Percentiles rank a stretch among this genome's conserved stretches.
These are phyloP conservation scores for Phortica variegata DNA, from an alignment of 1,140 invertebrate species.

Conservation along the genomic window DNA sequence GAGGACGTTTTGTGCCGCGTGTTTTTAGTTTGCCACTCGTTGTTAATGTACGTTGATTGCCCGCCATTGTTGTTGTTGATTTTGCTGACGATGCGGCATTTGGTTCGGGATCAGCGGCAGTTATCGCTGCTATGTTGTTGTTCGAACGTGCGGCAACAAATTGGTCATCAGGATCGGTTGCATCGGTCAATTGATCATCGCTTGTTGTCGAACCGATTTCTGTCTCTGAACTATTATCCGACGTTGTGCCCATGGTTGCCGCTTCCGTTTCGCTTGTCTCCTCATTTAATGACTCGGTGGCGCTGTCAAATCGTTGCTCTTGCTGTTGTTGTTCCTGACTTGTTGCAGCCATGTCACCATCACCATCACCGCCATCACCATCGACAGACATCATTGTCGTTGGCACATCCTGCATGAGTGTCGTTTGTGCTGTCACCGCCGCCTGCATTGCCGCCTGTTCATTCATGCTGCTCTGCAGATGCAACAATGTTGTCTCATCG, in stretches of 20 bases:
- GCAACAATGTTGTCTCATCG: conserved; percentile 45
- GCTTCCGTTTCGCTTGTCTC: not conserved
- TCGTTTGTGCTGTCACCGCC: conserved; percentile 35
- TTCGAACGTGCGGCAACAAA: conserved; percentile 50
- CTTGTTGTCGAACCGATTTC: conserved; percentile 28
- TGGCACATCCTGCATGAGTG: conserved; percentile 37
- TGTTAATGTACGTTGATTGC: conserved; percentile 42
- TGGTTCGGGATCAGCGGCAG: conserved; percentile 36
- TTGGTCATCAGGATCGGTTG: conserved; percentile 47
- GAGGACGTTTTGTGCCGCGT: conserved; percentile 44
- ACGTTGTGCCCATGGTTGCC: too few species aligned
- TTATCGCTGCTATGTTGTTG: conserved; percentile 49
- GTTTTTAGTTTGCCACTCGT: conserved; percentile 48
- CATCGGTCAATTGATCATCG: conserved; percentile 34
- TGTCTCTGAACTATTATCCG: conserved; percentile 6
- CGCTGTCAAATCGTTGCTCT: not conserved
- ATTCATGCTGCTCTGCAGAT: conserved; percentile 46
- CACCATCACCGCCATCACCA: conserved; percentile 8
- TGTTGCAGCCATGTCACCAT: conserved; percentile 17
- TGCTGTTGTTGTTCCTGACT: conserved; percentile 10
- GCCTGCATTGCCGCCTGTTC: conserved; percentile 44
- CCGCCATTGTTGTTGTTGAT: conserved; percentile 31
- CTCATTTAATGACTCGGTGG: not conserved
- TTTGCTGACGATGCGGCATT: not conserved
- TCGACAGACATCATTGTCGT: conserved; percentile 38